These are phyloP conservation scores for Acromyrmex heyeri DNA, from an alignment of 1,140 invertebrate genomes.

Conservation along the genomic window DNA sequence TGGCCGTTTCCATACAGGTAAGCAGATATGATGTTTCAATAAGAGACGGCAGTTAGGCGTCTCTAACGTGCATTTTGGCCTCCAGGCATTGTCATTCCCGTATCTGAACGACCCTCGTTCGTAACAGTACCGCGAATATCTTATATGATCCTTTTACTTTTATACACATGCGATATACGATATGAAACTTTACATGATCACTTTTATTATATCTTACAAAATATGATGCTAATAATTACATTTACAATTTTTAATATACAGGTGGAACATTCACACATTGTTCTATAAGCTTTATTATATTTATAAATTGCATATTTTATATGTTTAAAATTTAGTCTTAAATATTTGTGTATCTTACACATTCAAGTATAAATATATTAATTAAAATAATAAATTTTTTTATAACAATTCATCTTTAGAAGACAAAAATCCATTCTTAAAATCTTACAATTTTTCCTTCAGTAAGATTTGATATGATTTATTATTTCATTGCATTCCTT, in stretches of 20 bases:
- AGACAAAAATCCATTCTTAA: too few relatives aligned
- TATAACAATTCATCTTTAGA: background rate
- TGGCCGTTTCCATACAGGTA: constrained; percentile 65
- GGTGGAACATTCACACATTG: background rate
- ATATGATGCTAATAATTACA: background rate
- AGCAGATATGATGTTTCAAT: constrained; percentile 83
- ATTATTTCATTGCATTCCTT: too few relatives aligned
- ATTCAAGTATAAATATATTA: background rate
- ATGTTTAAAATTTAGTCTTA: background rate
- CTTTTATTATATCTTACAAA: constrained; percentile 63
- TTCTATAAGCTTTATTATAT: background rate
- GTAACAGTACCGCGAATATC: constrained; percentile 67
- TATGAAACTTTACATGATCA: constrained; percentile 46
- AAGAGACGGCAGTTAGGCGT: constrained; percentile 79
- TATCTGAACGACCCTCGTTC: constrained; percentile 78
- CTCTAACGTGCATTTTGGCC: constrained; percentile 82
- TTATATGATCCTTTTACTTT: constrained; percentile 63
- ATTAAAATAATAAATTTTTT: background rate
- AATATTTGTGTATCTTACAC: background rate
- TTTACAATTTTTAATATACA: background rate
- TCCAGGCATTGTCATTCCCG: constrained; percentile 75
- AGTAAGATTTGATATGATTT: too few relatives aligned
- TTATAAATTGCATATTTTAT: background rate
- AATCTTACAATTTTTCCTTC: too few relatives aligned
- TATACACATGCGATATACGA: constrained; percentile 67